These are phyloP conservation scores for Acheta domesticus DNA, from an alignment of 2,888 invertebrate species.

Conservation along the genomic window DNA sequence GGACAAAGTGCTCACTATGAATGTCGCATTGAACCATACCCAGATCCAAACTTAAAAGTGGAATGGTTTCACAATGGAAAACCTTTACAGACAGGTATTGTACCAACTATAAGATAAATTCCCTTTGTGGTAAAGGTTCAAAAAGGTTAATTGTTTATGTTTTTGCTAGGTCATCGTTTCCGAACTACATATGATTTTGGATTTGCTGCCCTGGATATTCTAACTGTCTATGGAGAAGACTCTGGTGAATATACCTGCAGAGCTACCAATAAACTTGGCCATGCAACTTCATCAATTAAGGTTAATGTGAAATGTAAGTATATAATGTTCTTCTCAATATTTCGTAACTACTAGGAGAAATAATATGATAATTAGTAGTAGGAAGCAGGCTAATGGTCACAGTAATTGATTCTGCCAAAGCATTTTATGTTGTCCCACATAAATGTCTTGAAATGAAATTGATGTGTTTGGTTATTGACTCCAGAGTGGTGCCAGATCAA, in stretches of 20 bases:
- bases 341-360: neutral
- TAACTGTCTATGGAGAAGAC: constrained; percentile 91
- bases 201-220: constrained; percentile 91
- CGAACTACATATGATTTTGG: constrained; percentile 95
- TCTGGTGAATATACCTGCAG: constrained; percentile 87
- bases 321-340: neutral
- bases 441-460: no score
- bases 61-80: constrained; percentile 94
- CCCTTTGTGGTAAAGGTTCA: no score
- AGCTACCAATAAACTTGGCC: constrained; percentile 81
- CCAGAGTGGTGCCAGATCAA: no score
- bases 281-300: constrained; percentile 75
- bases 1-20: constrained; percentile 90
- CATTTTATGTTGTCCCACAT: no score
- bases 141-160: neutral
- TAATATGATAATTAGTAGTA: neutral
- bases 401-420: no score
- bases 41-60: constrained; percentile 81
- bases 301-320: constrained; percentile 76
- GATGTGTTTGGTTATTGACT: no score
- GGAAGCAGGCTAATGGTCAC: no score
- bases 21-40: constrained; percentile 88
- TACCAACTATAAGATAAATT: neutral
- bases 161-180: constrained; percentile 68
- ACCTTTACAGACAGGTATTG: constrained; percentile 70